Evolutionary conservation across 2,797 vertebrate species (phyloP), one percentile per base, ranked within the genome.

Genomic region (Sebastiscus tertius): DNA sequence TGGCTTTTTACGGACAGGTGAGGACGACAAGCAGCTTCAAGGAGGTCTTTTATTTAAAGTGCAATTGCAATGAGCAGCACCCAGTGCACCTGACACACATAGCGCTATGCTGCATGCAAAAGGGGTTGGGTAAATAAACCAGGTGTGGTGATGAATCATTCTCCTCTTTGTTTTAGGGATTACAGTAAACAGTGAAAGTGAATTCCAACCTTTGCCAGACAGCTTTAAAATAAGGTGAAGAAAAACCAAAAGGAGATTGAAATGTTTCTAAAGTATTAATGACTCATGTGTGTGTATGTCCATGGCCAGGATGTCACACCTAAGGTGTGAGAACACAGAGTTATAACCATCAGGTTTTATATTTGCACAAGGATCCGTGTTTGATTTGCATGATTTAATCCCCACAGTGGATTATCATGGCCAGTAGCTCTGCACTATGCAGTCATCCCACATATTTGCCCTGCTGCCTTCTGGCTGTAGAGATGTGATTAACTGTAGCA

Each of bases 1-100:
- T 99, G 80, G 98, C 97, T 60, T 98, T 99, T 95, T 99, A 97
- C 82, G 99, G 99, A 82, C 98, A 98, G 96, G 99, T 99, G 87
- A 88, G 81, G 4, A 20, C 3, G 0, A 46, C 5, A 3, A 33
- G 22, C 72, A 22, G 46, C 42, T 60, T 34, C 7, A 22, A 11
- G 1, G 11, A 58, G 4, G 0, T 13, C 2, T 16, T 20, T 70
- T 20, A n/a, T 46, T 31, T 11, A 16, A 33, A n/a, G 26, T 52
- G n/a, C 54, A 12, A 2, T n/a, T 24, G 5, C 8, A 34, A 9
- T 42, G 5, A n/a, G 3, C 1, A 26, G 14, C 54, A n/a, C 8
- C 10, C n/a, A 9, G 9, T 3, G 1, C 8, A 42, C 22, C 8
- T 65, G 18, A 36, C 8, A 7, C 14, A 33, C 29, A 22, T 1